Base-by-base conservation (phyloP, 2,113 vertebrate genomes). In the Ifrita kowaldi region DNA sequence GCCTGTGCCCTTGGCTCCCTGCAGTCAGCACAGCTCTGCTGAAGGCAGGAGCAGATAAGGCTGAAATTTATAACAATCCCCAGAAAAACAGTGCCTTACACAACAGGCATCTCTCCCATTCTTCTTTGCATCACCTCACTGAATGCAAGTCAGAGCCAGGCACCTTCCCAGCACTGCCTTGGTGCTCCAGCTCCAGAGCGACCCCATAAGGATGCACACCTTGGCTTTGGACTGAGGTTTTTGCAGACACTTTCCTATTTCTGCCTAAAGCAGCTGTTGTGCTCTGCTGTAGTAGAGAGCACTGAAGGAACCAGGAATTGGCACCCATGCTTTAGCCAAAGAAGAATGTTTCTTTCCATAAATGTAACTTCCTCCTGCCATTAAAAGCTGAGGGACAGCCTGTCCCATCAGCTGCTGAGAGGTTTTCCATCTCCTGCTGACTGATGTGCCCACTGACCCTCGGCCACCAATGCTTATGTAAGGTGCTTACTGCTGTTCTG, bases 391-490 rank as follows among this genome's bases (percentile, higher is more conserved):
- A 27, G 6, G 15, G 55, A 5, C 2, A 78, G 53, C 22, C 37
- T 39, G 23, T 30, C 44, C 47, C 47, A 37, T 24, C 37, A 65
- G 33, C 49, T 3, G 5, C 67, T 12, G 14, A 71, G 39, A 50
- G 19, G 33, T 49, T 6, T 42, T 57, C 35, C 55, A 46, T 24
- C 74, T 42, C 14, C 56, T 26, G 30, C 14, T 39, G 59, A 13
- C 26, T 13, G 35, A 55, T 22, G 16, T 7, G 23, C 3, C 35
- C 26, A 13, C 62, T 20, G 17, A 64, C 10, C n/a, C 56, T 12
- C 39, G 3, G n/a, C 4, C 56, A 30, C 35, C 18, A 28, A 24
- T 0, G 1, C 37, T 89, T 30, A 30, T 0, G 0, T 2, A 65
- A 65, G 30, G 14, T 3, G 5, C 49, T 21, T 21, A 26, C 44